phyloP scores from a whole-genome alignment of 1,140 invertebrate genomes.

The Orchesella cincta region DNA sequence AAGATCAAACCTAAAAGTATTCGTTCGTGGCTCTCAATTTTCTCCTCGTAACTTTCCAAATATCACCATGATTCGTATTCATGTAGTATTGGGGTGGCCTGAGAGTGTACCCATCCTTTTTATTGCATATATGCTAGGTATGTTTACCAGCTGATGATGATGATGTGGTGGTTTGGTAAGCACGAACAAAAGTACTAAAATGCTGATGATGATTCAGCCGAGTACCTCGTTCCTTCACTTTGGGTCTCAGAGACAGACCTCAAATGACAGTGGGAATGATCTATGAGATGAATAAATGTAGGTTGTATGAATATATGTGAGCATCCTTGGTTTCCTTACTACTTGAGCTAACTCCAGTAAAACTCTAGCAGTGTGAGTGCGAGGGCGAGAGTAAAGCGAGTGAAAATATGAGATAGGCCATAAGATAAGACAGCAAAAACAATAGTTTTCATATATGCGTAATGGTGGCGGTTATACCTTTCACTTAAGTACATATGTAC shows the following conservation, averaged over 20 bases:
- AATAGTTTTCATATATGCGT: no score
- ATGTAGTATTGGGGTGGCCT: no score
- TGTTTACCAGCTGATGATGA: neutral
- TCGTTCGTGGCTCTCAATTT: no score
- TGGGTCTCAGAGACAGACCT: neutral
- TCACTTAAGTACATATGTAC: no score
- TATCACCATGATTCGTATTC: no score
- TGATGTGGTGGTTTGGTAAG: neutral
- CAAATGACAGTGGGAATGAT: conserved; percentile 16
- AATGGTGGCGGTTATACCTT: no score
- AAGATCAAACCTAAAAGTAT: no score
- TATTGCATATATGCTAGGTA: no score
- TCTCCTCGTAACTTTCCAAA: no score
- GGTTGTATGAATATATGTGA: conserved; percentile 9
- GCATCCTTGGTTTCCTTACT: neutral
- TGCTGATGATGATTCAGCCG: neutral
- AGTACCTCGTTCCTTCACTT: conserved; percentile 12
- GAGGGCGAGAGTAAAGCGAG: neutral
- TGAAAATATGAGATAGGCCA: neutral
- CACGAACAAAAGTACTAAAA: neutral
- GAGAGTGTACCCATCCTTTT: no score
- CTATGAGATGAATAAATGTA: conserved; percentile 11
- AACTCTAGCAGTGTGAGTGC: neutral
- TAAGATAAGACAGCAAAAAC: neutral
- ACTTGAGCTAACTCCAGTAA: neutral